Evolutionary conservation across 2,888 invertebrate genomes (phyloP).

Genomic region (Ariolimax columbianus): DNA sequence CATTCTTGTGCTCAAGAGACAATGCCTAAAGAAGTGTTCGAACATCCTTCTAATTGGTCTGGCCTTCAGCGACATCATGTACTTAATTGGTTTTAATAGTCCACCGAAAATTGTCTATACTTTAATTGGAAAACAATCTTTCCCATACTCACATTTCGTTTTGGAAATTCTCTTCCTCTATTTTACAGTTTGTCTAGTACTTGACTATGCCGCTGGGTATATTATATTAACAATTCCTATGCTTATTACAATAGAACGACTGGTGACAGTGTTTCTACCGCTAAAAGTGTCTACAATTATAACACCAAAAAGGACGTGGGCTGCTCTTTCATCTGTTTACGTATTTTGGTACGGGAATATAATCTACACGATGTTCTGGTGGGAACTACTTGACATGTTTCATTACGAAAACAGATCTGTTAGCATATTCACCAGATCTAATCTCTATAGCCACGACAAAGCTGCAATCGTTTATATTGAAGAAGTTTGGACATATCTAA

Average conservation of each 20-base stretch:
- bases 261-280: constrained; percentile 25
- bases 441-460: background rate
- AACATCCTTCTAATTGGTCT: constrained; percentile 26
- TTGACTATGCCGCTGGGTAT: constrained; percentile 14
- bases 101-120: constrained; percentile 5
- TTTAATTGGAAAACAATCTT: background rate
- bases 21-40: constrained; percentile 8
- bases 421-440: background rate
- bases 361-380: constrained; percentile 21
- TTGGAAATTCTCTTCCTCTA: background rate
- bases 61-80: constrained; percentile 8
- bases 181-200: background rate
- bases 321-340: background rate
- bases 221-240: constrained; percentile 14
- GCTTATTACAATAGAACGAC: constrained; percentile 37
- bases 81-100: constrained; percentile 24
- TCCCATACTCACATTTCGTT: background rate
- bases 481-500: background rate
- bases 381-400: background rate
- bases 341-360: constrained; percentile 7
- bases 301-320: constrained; percentile 16
- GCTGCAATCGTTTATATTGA: background rate
- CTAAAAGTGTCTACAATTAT: background rate
- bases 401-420: constrained; percentile 10
- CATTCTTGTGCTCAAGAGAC: constrained; percentile 24